Percentiles rank a stretch among this genome's conserved stretches.
Conservation (phyloP, 2,113 vertebrate species). For the Bettongia penicillata region DNA sequence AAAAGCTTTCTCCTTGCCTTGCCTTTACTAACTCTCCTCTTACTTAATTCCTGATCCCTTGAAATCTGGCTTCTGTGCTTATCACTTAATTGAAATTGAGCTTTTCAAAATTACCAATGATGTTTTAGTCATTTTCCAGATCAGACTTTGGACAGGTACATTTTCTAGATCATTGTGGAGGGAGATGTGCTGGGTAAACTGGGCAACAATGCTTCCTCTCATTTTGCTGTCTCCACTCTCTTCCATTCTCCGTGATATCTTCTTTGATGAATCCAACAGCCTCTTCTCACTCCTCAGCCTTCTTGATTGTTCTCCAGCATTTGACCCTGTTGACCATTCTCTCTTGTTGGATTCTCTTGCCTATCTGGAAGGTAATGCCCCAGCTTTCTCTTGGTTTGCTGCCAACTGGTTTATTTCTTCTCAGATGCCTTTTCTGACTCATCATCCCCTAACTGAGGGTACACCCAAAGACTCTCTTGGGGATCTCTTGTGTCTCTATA, state of each 20-base stretch:
- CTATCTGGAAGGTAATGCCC: background rate
- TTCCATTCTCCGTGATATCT: background rate
- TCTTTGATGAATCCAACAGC: background rate
- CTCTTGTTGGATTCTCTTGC: background rate
- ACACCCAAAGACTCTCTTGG: no score
- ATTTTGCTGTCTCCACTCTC: background rate
- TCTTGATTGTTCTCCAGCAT: background rate
- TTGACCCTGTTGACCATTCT: background rate
- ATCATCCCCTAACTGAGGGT: no score
- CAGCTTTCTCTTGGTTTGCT: background rate
- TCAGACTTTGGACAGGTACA: background rate
- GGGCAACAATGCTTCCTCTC: background rate
- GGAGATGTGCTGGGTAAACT: background rate
- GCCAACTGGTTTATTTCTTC: background rate
- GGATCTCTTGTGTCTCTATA: no score
- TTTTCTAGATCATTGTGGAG: background rate
- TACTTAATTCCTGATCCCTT: background rate
- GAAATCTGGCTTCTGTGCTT: background rate
- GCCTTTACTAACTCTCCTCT: background rate
- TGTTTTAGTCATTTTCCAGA: background rate
- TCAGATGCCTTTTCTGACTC: no score
- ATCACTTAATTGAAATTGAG: background rate
- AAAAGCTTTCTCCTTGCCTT: background rate
- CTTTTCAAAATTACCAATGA: background rate
- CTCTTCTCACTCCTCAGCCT: background rate